phyloP scores from a whole-genome alignment of 2,797 vertebrate genomes.

The Galagoides demidoff region DNA sequence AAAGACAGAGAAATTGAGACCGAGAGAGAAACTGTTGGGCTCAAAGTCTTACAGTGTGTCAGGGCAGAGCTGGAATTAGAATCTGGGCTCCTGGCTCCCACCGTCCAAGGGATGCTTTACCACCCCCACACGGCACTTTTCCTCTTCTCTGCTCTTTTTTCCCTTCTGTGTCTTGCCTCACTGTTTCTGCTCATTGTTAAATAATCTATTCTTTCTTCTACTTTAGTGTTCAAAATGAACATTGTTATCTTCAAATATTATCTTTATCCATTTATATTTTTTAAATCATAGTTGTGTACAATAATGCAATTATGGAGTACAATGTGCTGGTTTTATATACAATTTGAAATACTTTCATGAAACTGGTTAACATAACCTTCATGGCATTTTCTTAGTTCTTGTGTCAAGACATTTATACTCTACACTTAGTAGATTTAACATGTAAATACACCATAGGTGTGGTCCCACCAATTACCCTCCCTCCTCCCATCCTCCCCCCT shows the following conservation, averaged over 20 bases:
- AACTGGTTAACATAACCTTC: too few relatives aligned
- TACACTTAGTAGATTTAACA: too few relatives aligned
- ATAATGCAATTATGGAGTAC: too few relatives aligned
- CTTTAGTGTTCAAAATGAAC: background rate
- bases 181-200: background rate
- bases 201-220: background rate
- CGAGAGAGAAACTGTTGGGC: background rate
- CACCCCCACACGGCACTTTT: accelerated
- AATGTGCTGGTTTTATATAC: too few relatives aligned
- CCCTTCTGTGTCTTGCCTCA: background rate
- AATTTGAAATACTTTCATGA: too few relatives aligned
- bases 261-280: background rate
- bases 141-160: background rate
- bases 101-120: background rate
- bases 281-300: too few relatives aligned
- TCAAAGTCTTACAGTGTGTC: too few relatives aligned
- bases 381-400: too few relatives aligned
- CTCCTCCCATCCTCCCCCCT: too few relatives aligned
- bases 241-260: background rate
- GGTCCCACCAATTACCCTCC: too few relatives aligned
- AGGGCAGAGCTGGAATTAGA: background rate
- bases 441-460: too few relatives aligned
- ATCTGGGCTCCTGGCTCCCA: background rate
- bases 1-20: background rate
- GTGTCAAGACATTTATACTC: too few relatives aligned